Conservation (phyloP, 2,888 invertebrate species). For the Phymatocera aterrima region DNA sequence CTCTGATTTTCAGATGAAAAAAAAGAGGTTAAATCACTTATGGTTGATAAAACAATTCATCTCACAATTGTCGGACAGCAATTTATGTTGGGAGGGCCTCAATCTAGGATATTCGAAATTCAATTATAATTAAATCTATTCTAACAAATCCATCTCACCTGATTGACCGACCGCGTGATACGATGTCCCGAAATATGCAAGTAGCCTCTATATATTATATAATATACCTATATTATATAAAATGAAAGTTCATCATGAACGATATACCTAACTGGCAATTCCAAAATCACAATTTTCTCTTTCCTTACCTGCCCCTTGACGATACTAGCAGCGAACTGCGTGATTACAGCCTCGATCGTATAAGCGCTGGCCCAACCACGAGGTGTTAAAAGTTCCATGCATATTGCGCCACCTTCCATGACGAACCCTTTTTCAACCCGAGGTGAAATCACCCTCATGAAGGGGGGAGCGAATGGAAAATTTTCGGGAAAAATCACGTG, state of each 20-base stretch:
- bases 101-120: no score
- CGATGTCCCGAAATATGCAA: no score
- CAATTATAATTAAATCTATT: no score
- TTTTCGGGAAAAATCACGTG: slow-evolving; percentile 91
- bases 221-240: no score
- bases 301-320: slow-evolving; percentile 85
- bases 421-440: slow-evolving; percentile 90
- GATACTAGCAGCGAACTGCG: slow-evolving; percentile 92
- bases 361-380: slow-evolving; percentile 93
- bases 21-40: no score
- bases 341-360: slow-evolving; percentile 91
- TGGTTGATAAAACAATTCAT: no score
- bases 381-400: slow-evolving; percentile 92
- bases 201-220: no score
- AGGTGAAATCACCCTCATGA: slow-evolving; percentile 83
- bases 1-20: no score
- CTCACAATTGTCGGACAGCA: no score
- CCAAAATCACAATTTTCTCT: neutral
- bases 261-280: neutral
- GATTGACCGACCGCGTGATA: no score
- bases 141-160: no score
- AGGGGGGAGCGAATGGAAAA: slow-evolving; percentile 93
- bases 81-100: no score
- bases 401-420: slow-evolving; percentile 94
- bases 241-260: neutral